Evolutionary conservation across 1,140 invertebrate genomes (phyloP).

Genomic region (Acyrthosiphon pisum): DNA sequence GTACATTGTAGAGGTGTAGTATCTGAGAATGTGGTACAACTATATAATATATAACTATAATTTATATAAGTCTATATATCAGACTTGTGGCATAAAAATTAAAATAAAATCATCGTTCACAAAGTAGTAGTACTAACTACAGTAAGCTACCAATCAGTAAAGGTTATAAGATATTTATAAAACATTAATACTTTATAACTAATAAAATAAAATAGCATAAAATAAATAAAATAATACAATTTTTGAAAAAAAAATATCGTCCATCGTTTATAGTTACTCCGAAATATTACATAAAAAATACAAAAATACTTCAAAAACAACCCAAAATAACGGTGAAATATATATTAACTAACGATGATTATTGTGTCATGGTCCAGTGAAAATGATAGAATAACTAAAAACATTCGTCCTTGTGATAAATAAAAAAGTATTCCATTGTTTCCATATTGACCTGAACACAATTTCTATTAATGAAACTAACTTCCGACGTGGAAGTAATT

Average conservation of each 20-base stretch:
- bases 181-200: no score
- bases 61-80: background rate
- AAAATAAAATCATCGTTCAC: background rate
- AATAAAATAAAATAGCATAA: no score
- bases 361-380: conserved; percentile 46
- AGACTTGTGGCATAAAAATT: background rate
- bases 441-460: conserved; percentile 49
- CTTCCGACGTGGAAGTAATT: conserved; percentile 30
- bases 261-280: background rate
- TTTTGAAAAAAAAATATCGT: background rate
- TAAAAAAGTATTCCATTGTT: conserved; percentile 48
- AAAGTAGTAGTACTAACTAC: background rate
- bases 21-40: background rate
- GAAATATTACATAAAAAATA: background rate
- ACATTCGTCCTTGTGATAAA: conserved; percentile 27
- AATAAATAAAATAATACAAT: background rate
- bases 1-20: background rate
- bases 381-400: conserved; percentile 27
- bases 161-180: background rate
- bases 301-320: conserved; percentile 8
- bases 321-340: background rate
- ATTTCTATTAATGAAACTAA: conserved; percentile 31
- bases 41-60: background rate
- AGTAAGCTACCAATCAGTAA: background rate
- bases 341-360: conserved; percentile 29